Evolutionary conservation across 2,113 vertebrate species (phyloP), one percentile per base, ranked within the genome.

Genomic region (Pseudopodoces humilis): DNA sequence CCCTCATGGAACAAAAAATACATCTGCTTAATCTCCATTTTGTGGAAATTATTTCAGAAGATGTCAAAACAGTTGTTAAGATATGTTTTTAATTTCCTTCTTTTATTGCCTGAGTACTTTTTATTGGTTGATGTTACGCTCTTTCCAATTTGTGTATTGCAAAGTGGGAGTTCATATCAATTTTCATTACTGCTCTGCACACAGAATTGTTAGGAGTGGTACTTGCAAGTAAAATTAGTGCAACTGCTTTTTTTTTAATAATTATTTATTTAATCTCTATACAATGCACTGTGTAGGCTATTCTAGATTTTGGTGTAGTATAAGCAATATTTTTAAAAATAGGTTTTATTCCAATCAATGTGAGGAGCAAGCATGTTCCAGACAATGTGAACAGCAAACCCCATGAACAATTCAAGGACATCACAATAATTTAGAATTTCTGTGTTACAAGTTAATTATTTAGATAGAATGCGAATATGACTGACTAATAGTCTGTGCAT

Each of bases 371-470:
- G 75, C 20, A 30, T 18, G 15, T 30, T n/a, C 19, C 46, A 67
- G 46, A 35, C 41, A 17, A 27, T 17, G 13, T 39, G 28, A 78
- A 28, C 39, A 94, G 59, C 27, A 88, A 95, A 76, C 21, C 35
- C n/a, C 41, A 82, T 10, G 33, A 80, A 88, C 28, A 92, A 93
- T 77, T 94, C 87, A 94, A 96, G 92, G 77, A 55, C 83, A 89
- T 78, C 60, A 79, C 55, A 91, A 67, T 62, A 88, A 92, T 79
- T 82, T 64, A 74, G 58, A 68, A 83, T 96, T 92, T 91, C 87
- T 93, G 69, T 78, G 59, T 86, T 95, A 95, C 52, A 76, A 88
- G 64, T 95, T 94, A 95, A 96, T 95, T 92, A 94, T 96, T 96
- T 86, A 86, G 60, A 37, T 83, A 92, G 87, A 91, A 97, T 67